Conservation (phyloP, 2,113 vertebrate genomes). For the Eleginops maclovinus region DNA sequence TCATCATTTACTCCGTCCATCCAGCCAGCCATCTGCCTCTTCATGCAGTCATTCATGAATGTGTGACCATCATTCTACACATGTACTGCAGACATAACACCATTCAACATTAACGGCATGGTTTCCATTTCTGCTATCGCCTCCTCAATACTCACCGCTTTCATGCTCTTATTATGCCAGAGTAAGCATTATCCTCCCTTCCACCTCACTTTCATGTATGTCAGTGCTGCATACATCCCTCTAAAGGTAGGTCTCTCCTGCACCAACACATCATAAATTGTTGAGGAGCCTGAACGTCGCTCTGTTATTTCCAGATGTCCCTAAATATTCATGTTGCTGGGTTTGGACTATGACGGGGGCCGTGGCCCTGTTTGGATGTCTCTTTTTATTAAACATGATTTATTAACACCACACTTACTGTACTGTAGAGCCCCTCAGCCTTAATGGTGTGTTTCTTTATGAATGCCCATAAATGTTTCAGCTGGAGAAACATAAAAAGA, state of each 20-base stretch:
- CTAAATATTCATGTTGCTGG: constrained; percentile 66
- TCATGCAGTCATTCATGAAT: not conserved
- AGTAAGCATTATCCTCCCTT: constrained; percentile 9
- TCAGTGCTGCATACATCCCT: not conserved
- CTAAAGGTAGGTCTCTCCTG: constrained; percentile 20
- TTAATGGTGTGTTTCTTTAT: constrained; percentile 82
- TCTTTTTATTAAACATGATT: constrained; percentile 80
- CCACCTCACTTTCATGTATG: constrained; percentile 2
- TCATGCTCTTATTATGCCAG: not conserved
- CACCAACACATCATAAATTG: constrained; percentile 52
- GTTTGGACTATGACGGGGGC: constrained; percentile 57
- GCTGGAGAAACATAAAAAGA: constrained; percentile 76
- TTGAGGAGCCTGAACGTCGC: constrained; percentile 35
- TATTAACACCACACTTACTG: constrained; percentile 76
- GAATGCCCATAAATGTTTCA: constrained; percentile 82
- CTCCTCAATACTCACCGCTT: not conserved
- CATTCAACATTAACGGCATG: not conserved
- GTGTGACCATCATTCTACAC: not conserved
- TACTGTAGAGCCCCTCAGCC: constrained; percentile 74
- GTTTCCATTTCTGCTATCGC: not conserved
- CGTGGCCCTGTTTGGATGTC: constrained; percentile 66
- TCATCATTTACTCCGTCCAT: not conserved
- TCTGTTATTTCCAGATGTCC: constrained; percentile 65
- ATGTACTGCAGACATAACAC: not conserved
- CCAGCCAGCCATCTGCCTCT: not conserved